Evolutionary conservation across 2,113 vertebrate genomes (phyloP).

Genomic region (Verasper variegatus): DNA sequence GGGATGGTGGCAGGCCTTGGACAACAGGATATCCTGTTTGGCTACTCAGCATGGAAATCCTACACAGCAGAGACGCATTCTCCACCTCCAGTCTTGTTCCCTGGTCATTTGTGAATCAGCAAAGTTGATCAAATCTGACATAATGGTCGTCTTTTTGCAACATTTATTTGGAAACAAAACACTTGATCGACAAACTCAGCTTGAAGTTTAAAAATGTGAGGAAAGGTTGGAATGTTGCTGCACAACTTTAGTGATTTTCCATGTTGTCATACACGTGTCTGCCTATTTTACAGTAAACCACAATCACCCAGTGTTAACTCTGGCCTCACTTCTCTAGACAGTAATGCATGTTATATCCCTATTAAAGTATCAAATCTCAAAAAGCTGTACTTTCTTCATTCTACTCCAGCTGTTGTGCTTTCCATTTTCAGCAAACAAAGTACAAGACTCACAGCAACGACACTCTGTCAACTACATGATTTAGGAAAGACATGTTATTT

Average conservation of each 20-base stretch:
- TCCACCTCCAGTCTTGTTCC: neutral
- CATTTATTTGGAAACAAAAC: neutral
- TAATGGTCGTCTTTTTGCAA: neutral
- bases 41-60: conserved; percentile 78
- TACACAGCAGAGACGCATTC: conserved; percentile 19
- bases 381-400: conserved; percentile 7
- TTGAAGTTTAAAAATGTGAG: neutral
- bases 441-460: neutral
- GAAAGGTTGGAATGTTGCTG: neutral
- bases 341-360: neutral
- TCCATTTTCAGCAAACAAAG: neutral
- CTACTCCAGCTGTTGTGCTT: neutral
- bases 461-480: too few species aligned
- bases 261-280: neutral
- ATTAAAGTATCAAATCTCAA: conserved; percentile 42
- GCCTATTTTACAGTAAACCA: neutral
- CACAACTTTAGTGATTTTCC: neutral
- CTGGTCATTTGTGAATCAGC: conserved; percentile 26
- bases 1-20: conserved; percentile 67
- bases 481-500: too few species aligned
- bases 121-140: neutral
- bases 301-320: conserved; percentile 9
- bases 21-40: conserved; percentile 86
- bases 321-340: neutral
- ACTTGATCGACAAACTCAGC: neutral